phyloP scores from a whole-genome alignment of 2,888 invertebrate species.

The Crematogaster levior region DNA sequence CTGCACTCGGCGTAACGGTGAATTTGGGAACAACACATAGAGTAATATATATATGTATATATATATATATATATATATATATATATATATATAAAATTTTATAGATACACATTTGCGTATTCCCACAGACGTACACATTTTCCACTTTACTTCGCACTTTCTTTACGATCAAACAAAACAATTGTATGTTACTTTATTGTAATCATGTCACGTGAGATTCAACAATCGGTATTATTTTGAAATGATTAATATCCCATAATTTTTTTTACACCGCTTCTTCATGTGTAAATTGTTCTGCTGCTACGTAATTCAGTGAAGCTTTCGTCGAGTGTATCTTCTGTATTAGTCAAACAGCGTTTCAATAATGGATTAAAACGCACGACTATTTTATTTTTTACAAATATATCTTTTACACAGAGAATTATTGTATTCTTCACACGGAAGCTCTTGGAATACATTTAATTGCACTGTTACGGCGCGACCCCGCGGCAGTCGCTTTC shows the following conservation, averaged over 20 bases:
- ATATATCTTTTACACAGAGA: conserved; percentile 14
- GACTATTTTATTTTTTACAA: neutral
- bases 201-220: neutral
- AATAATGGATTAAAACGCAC: neutral
- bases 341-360: conserved; percentile 15
- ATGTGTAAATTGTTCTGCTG: neutral
- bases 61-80: too few species aligned
- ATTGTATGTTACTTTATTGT: neutral
- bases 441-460: conserved; percentile 23
- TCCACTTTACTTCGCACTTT: neutral
- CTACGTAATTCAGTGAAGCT: neutral
- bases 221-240: neutral
- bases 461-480: conserved; percentile 30
- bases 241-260: neutral
- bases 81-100: too few species aligned
- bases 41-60: too few species aligned
- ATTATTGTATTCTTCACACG: conserved; percentile 4
- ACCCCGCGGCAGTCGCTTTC: conserved; percentile 26
- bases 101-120: neutral
- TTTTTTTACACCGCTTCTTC: conserved; percentile 22
- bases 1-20: neutral
- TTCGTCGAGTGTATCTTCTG: neutral
- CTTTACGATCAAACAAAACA: neutral
- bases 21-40: conserved; percentile 13
- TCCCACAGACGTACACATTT: neutral